Evolutionary conservation across 1,140 invertebrate genomes (phyloP), one percentile per base, ranked within the genome.

Genomic region (Cotesia chilonis): DNA sequence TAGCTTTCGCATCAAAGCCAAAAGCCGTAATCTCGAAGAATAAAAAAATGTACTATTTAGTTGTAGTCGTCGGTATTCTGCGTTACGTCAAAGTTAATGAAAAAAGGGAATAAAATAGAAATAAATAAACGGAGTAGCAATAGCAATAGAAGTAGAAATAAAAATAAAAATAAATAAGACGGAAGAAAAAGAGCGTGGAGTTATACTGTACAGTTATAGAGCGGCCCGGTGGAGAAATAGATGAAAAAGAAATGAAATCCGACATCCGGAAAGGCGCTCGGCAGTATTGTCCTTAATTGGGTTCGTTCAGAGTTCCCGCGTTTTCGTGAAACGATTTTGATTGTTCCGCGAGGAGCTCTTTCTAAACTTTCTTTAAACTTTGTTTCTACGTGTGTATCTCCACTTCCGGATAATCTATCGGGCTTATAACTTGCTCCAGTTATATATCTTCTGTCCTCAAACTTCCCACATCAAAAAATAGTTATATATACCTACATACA

Each of bases 271-370:
- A 61, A 61, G 28, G 59, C 59, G 59, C 59, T 36, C 59, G 28
- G 28, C 59, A 35, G 59, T 61, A 63, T 63, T 63, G 35, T 63
- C 60, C 35, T 63, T 63, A 63, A 63, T 63, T 63, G 35, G 10
- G 7, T 63, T 63, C 35, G 60, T 63, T 63, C 60, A 41, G 10
- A 37, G 35, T 63, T 63, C 35, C 10, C 35, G 35, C 28, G 60
- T 63, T 63, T 63, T 63, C 60, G 10, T 63, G 60, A 63, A 63
- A 63, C 60, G 35, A 37, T 63, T 63, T 63, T 63, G 60, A 63
- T 63, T 63, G 60, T 63, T 63, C 60, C 60, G 36, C 14, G 12
- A 37, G 36, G 35, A 63, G 35, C 60, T 63, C 9, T 63, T 63
- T 63, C 60, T 2, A 63, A 63, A 63, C 60, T 63, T 63, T 63